Conservation (phyloP, 2,113 vertebrate species). For the Nesogale talazaci region DNA sequence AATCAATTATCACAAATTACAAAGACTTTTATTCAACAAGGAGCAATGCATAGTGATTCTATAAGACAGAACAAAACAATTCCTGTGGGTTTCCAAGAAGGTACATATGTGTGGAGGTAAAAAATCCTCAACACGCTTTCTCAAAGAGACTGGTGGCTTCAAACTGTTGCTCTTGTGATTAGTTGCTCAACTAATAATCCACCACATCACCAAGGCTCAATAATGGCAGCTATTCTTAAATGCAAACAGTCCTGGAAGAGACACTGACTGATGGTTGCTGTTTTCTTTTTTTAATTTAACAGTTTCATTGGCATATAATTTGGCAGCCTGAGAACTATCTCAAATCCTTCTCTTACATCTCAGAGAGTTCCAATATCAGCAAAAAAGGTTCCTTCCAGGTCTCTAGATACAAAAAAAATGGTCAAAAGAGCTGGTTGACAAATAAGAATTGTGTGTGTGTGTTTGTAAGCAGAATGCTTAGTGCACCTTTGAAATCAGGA, state of each 20-base stretch:
- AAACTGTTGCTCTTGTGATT: no score
- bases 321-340: background rate
- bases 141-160: no score
- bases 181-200: no score
- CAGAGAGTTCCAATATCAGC: background rate
- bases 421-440: background rate
- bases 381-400: background rate
- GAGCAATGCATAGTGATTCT: background rate
- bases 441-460: background rate
- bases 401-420: background rate
- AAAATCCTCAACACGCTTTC: no score
- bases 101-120: no score
- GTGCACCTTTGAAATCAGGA: background rate
- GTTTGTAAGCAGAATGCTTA: background rate
- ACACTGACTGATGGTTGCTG: background rate
- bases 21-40: background rate
- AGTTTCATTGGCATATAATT: background rate
- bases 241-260: background rate
- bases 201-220: no score
- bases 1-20: background rate
- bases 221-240: background rate
- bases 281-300: background rate
- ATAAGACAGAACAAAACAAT: no score
- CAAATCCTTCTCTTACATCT: background rate
- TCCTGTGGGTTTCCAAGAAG: no score